A percentile compares a stretch with the other conserved stretches of the same genome.
Conservation (phyloP, 2,888 invertebrate genomes). For the Drosophila paranaensis region DNA sequence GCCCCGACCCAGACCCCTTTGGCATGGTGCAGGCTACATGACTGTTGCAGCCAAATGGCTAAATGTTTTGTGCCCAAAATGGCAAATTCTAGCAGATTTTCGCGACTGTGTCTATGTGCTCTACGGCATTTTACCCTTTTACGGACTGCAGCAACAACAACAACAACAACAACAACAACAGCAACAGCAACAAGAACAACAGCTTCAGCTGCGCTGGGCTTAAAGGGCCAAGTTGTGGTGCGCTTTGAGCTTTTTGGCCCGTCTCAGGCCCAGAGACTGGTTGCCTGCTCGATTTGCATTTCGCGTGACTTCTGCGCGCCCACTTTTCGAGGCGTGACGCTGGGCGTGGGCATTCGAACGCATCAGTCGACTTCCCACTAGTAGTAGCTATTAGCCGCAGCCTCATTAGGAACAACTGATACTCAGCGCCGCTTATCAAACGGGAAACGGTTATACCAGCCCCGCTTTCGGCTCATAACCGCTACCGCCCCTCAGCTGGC, state of each 20-base stretch:
- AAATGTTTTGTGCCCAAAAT: constrained; percentile 72
- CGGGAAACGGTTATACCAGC: constrained; percentile 48
- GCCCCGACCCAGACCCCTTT: constrained; percentile 32
- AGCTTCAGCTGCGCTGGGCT: constrained; percentile 28
- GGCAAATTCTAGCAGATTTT: constrained; percentile 76
- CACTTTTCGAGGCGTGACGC: constrained; percentile 19
- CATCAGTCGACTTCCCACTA: constrained; percentile 48
- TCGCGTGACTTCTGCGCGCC: constrained; percentile 65
- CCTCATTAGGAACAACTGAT: constrained; percentile 68
- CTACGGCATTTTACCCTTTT: constrained; percentile 67
- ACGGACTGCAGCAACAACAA: constrained; percentile 21
- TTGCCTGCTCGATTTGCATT: constrained; percentile 69
- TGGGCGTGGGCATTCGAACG: constrained; percentile 48
- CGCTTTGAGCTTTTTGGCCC: constrained; percentile 28
- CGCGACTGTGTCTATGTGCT: constrained; percentile 38
- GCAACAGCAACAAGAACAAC: constrained; percentile 1
- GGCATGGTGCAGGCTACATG: constrained; percentile 37
- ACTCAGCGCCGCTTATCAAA: constrained; percentile 53
- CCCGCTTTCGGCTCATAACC: background rate
- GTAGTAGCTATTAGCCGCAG: constrained; percentile 60
- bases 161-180: background rate
- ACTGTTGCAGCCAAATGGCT: constrained; percentile 59
- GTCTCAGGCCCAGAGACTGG: background rate
- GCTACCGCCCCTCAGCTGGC: no score
- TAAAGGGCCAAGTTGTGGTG: constrained; percentile 21